Base-by-base conservation (phyloP, 2,797 vertebrate species). In the Acanthis flammea region DNA sequence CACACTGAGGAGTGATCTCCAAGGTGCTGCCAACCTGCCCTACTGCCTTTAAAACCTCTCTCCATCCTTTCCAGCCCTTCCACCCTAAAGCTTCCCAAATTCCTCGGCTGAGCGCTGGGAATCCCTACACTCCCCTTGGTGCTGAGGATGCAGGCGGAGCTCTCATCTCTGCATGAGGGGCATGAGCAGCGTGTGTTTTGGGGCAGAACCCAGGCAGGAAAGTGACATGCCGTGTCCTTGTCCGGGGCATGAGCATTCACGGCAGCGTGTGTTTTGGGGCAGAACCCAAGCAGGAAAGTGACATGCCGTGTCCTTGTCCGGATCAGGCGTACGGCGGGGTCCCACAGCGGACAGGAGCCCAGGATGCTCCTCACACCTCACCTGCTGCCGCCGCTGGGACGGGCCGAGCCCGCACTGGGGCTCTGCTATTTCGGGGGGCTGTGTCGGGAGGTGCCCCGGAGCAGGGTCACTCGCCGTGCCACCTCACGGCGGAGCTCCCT, bases 1-100 rank as follows among this genome's bases (percentile, higher is more conserved):
- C 6, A 3, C 1, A 1, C 0, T 8, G 18, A 42, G 12, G 24
- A 16, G 6, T 0, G 23, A 74, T 28, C 14, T 24, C 50, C 19
- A 2, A 22, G 30, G 27, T 33, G 22, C 22, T 28, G 6, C 23
- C 53, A 8, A 10, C 10, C 28, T 9, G 28, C 22, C 28, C 30
- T 8, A 3, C 4, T 10, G 1, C 17, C 41, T 33, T 50, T 19
- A 45, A 37, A 51, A 30, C 33, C 17, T 39, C 7, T 6, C 4
- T 7, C 24, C 30, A 19, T 41, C 5, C 37, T 68, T 47, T 35
- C 54, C 19, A 44, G 42, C 37, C 17, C 33, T 66, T 22, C 27
- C 37, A 31, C 35, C 30, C 53, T 33, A 39, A 30, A 51, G 41
- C 68, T 30, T 55, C 45, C 60, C 57, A 14, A 9, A 3, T 3